A percentile compares a stretch with the other conserved stretches of the same genome.
Evolutionary conservation across 2,113 vertebrate species (phyloP).

Genomic region (Melozone crissalis): DNA sequence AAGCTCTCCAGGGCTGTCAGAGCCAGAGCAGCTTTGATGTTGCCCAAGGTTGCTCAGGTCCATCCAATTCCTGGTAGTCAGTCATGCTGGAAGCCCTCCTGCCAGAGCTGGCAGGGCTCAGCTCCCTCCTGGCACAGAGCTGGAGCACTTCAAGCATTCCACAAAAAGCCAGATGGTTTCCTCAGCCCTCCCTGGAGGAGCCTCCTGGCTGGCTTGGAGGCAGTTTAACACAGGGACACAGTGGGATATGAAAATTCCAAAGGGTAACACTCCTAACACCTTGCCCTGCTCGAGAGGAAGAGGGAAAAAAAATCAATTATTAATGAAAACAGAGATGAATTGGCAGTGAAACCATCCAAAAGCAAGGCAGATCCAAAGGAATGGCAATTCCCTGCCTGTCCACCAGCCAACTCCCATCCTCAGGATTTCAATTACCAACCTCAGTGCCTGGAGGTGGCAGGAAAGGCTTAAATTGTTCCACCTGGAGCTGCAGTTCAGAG

Average conservation of each 20-base stretch:
- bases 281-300: neutral
- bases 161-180: neutral
- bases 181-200: neutral
- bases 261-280: neutral
- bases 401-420: neutral
- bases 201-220: neutral
- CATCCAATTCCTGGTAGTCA: neutral
- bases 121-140: neutral
- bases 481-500: neutral
- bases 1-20: neutral
- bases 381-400: neutral
- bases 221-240: neutral
- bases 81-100: neutral
- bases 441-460: conserved; percentile 11
- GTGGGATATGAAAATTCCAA: neutral
- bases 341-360: neutral
- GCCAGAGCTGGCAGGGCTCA: neutral
- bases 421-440: conserved; percentile 52
- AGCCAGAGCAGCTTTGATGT: neutral
- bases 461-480: conserved; percentile 28
- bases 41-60: neutral
- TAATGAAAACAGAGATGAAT: neutral
- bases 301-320: neutral
- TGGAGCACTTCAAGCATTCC: neutral
- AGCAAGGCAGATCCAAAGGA: conserved; percentile 5